A percentile compares a stretch with the other conserved stretches of the same genome.
Conservation (phyloP, 2,888 invertebrate species). For the Drosophila meridiana region DNA sequence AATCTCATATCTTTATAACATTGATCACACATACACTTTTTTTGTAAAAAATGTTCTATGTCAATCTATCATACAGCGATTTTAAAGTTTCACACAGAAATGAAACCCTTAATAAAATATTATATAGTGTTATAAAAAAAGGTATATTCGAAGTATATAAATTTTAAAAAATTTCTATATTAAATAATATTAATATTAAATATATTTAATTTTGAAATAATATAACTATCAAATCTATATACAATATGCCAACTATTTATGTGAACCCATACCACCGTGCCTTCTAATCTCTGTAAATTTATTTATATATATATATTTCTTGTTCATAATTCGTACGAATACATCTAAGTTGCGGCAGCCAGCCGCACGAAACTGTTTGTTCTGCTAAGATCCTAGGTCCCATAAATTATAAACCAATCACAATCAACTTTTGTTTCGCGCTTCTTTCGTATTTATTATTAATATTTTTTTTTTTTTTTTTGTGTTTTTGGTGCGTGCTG, state of each 20-base stretch:
- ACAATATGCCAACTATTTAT: background rate
- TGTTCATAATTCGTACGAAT: conserved; percentile 1
- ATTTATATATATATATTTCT: background rate
- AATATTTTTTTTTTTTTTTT: background rate
- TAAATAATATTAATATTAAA: no score
- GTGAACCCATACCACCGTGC: conserved; percentile 17
- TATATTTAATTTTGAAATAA: background rate
- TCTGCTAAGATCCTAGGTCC: conserved; percentile 20
- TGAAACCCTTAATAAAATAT: no score
- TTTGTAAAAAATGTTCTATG: no score
- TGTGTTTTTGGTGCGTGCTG: conserved; percentile 32
- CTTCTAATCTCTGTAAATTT: background rate
- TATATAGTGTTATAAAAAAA: no score
- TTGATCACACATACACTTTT: no score
- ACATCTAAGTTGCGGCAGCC: conserved; percentile 16
- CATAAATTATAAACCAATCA: conserved; percentile 66
- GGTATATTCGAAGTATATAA: no score
- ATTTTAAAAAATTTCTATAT: no score
- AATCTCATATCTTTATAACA: no score
- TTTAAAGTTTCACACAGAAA: no score
- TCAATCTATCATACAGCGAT: no score
- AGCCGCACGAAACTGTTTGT: conserved; percentile 15
- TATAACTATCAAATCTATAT: background rate
- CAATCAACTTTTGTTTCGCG: conserved; percentile 48
- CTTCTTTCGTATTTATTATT: background rate